These are phyloP conservation scores for Epiperipatus broadwayi DNA, from an alignment of 2,888 invertebrate species.

Conservation along the genomic window DNA sequence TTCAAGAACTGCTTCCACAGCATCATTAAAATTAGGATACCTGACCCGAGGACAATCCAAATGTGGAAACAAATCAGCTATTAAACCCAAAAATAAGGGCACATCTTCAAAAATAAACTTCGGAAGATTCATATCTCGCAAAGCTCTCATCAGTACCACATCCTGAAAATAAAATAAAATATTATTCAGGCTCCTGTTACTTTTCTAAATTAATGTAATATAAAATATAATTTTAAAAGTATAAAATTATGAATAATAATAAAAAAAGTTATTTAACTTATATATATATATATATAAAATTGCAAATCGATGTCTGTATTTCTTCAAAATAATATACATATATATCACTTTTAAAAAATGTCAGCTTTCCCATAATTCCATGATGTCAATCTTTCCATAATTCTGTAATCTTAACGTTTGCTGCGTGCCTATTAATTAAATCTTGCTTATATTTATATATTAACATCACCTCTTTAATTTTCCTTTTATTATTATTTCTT, in stretches of 20 bases:
- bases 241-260: neutral
- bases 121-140: constrained; percentile 78
- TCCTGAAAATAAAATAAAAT: constrained; percentile 33
- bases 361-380: too few relatives aligned
- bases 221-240: neutral
- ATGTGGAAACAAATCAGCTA: constrained; percentile 72
- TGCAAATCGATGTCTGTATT: too few relatives aligned
- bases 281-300: neutral
- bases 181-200: too few relatives aligned
- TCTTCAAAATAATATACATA: too few relatives aligned
- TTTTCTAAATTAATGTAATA: too few relatives aligned
- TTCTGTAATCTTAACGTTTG: too few relatives aligned
- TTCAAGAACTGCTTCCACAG: constrained; percentile 47
- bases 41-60: constrained; percentile 68
- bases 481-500: too few relatives aligned
- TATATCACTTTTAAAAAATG: too few relatives aligned
- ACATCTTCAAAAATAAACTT: constrained; percentile 83
- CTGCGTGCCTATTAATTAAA: too few relatives aligned
- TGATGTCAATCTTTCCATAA: too few relatives aligned
- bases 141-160: constrained; percentile 69
- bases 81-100: constrained; percentile 65
- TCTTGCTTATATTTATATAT: too few relatives aligned
- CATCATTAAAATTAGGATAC: constrained; percentile 65
- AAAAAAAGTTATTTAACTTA: neutral
- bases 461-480: too few relatives aligned